phyloP scores from a whole-genome alignment of 30 jellyfish, hydroid and myxozoan species.

The Chrysaora quinquecirrha region DNA sequence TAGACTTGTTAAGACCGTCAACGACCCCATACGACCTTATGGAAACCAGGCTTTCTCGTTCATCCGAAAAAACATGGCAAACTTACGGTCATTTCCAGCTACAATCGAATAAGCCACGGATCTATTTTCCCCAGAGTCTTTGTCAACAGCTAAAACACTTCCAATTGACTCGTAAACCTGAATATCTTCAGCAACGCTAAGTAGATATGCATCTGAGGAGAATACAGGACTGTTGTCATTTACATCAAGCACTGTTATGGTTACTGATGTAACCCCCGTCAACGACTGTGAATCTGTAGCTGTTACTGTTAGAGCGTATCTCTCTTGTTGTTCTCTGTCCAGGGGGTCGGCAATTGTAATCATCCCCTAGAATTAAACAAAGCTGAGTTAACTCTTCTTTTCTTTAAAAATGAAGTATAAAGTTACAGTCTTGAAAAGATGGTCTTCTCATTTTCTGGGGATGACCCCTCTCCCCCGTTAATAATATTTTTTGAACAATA shows the following conservation, averaged over 20 bases:
- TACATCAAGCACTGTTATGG: slow-evolving; percentile 55
- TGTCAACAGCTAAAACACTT: slow-evolving; percentile 61
- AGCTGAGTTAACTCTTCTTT: no score
- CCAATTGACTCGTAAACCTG: slow-evolving; percentile 25
- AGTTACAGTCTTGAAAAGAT: no score
- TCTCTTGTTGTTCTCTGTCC: slow-evolving; percentile 57
- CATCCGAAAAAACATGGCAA: no score
- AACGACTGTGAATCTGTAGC: slow-evolving; percentile 60
- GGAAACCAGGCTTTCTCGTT: no score
- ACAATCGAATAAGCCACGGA: slow-evolving; percentile 33
- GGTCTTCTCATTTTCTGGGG: no score
- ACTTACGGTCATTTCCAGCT: slow-evolving; percentile 58
- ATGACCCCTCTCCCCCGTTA: no score
- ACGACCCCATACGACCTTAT: no score
- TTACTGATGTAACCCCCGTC: slow-evolving; percentile 67
- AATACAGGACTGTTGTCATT: slow-evolving; percentile 82
- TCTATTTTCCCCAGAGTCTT: slow-evolving; percentile 64
- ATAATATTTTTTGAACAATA: no score
- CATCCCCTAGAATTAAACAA: slow-evolving; percentile 39
- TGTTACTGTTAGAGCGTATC: slow-evolving; percentile 52
- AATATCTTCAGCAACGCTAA: slow-evolving; percentile 63
- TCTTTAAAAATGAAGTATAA: no score
- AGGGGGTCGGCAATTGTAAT: slow-evolving; percentile 43
- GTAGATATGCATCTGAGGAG: slow-evolving; percentile 27
- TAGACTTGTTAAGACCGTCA: no score